A percentile compares a stretch with the other conserved stretches of the same genome.
Conservation (phyloP, 2,113 vertebrate genomes). For the Pygoscelis antarcticus region DNA sequence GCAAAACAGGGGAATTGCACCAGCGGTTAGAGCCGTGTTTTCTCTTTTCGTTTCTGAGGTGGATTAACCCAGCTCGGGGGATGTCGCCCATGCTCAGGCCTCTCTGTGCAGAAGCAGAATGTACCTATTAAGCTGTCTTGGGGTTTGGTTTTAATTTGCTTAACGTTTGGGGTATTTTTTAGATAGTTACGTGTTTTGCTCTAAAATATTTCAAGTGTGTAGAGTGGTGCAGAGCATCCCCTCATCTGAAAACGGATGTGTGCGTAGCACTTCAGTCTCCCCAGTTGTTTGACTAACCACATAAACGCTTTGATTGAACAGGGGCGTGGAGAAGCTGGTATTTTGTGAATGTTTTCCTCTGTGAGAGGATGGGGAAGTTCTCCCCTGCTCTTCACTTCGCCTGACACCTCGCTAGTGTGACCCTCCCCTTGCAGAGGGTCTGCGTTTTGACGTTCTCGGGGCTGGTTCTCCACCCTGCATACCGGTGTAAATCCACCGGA, state of each 20-base stretch:
- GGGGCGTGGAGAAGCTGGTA: neutral
- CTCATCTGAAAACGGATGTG: neutral
- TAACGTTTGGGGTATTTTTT: neutral
- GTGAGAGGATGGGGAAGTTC: neutral
- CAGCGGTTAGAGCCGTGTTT: neutral
- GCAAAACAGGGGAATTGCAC: neutral
- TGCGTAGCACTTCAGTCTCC: neutral
- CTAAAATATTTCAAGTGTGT: neutral
- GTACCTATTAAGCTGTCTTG: neutral
- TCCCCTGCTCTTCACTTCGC: neutral
- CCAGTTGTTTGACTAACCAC: neutral
- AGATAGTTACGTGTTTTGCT: neutral
- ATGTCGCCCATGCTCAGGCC: neutral
- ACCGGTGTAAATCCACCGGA: neutral
- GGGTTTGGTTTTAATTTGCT: neutral
- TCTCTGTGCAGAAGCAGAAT: neutral
- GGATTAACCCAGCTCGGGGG: neutral
- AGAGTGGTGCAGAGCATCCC: neutral
- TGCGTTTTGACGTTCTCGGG: neutral
- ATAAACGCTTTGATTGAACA: neutral
- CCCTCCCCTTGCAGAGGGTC: neutral
- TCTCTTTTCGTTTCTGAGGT: neutral
- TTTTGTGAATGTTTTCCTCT: neutral
- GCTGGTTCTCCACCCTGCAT: neutral
- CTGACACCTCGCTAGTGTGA: neutral